Evolutionary conservation across 2,113 vertebrate species (phyloP), one percentile per base, ranked within the genome.

Genomic region (Chaetops frenatus): DNA sequence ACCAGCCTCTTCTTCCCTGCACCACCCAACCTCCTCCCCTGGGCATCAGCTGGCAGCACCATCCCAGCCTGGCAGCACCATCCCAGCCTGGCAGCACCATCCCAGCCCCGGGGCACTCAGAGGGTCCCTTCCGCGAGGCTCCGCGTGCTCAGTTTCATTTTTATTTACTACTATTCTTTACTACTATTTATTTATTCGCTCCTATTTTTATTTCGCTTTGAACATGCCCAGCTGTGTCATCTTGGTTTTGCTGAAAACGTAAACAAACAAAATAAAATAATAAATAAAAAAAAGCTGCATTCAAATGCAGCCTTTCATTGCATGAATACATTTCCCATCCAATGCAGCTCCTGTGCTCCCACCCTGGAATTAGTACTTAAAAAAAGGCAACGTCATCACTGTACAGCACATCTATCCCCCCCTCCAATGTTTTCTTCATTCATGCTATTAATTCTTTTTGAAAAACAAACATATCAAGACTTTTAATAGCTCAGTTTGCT

Each of bases 161-260:
- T 93, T 95, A 96, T 97, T 96, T 94, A 92, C 83, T 94, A 95
- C 81, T 90, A 86, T 95, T 95, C 94, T 96, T 96, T 88, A 94
- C 91, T 88, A 85, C 82, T 93, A 91, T 97, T 97, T 95, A 96
- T 96, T 97, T 97, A 94, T 95, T 85, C 83, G 2, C 83, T 84
- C 92, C 95, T 97, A 94, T 96, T 96, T 97, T 96, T 96, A 96
- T 90, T 90, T 65, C 73, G 1, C 95, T 97, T 97, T 97, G 95
- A 96, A 95, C 89, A 45, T 94, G 96, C 84, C 95, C 92, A 97
- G 95, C 96, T 97, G 95, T 94, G 92, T 97, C 91, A 95, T 96
- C 96, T 94, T 90, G 94, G 95, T 79, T 97, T 96, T 92, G 88
- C 88, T 72, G 90, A 84, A 96, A 96, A 96, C 83, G 65, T 95